Evolutionary conservation across 2,888 invertebrate species (phyloP), one percentile per base, ranked within the genome.

Genomic region (Trichopoda pennipes): DNA sequence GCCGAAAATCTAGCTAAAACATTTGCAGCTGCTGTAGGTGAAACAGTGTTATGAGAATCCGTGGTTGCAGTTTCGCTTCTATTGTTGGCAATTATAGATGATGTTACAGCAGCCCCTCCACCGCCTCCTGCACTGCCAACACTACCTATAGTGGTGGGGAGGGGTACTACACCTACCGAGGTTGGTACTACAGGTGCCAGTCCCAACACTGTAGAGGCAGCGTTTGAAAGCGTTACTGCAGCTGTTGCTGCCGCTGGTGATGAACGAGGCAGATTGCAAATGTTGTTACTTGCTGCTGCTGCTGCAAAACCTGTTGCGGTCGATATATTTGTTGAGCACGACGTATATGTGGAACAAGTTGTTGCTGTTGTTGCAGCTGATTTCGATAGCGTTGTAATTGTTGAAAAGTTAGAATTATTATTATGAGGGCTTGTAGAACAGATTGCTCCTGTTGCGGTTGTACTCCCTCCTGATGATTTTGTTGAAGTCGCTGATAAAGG

Each of bases 211-310:
- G 69, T 49, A 72, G 84, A 84, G 55, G 84, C 77, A 80, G 85
- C 84, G 85, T 86, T 86, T 86, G 90, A 87, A 81, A 89, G 86
- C 72, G 90, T 89, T 87, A 90, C 89, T 85, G 91, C 89, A 86
- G 90, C 90, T 86, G 89, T 90, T 80, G 90, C 90, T 85, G 90
- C 89, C 85, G 90, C 89, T 86, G 91, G 90, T 84, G 91, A 90
- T 86, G 90, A 89, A 76, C 89, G 93, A 92, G 92, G 93, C 93
- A 91, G 92, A 91, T 92, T 93, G 86, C 89, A 90, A 87, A 88
- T 85, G 61, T 82, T 86, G 81, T 76, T 84, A 60, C n/a, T 60
- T 42, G 84, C 10, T 12, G 38, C 16, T 44, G 38, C 16, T 44
- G 69, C 28, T 14, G 53, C 42, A 68, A 55, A 19, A 47, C 35